Percentiles rank a stretch among this genome's conserved stretches.
Conservation (phyloP, 2,888 invertebrate genomes). For the Barypeithes pellucidus region DNA sequence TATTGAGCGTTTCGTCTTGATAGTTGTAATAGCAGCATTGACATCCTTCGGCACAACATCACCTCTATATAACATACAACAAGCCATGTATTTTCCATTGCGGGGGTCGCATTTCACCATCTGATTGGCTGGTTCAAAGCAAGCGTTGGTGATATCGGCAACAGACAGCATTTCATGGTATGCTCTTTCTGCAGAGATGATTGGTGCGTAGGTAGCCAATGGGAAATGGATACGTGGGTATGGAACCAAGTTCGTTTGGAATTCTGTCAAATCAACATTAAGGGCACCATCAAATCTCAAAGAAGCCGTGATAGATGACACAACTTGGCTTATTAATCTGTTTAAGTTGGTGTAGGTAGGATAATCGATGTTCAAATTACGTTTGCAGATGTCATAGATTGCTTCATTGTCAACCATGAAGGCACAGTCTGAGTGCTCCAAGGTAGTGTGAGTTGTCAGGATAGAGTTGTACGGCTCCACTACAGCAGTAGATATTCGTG, state of each 20-base stretch:
- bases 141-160: constrained; percentile 94
- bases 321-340: constrained; percentile 95
- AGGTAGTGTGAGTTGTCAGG: constrained; percentile 95
- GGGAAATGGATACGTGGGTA: constrained; percentile 98
- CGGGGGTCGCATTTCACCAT: constrained; percentile 96
- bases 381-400: constrained; percentile 93
- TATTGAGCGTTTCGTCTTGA: constrained; percentile 95
- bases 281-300: constrained; percentile 94
- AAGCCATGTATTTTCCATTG: constrained; percentile 95
- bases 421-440: constrained; percentile 96
- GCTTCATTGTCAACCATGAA: constrained; percentile 96
- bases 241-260: constrained; percentile 96
- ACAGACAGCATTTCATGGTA: constrained; percentile 94
- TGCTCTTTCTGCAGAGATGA: constrained; percentile 94
- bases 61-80: constrained; percentile 89
- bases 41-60: constrained; percentile 94
- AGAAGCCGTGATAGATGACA: constrained; percentile 93
- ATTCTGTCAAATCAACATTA: constrained; percentile 94
- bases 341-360: constrained; percentile 98
- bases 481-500: constrained; percentile 90
- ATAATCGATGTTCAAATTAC: constrained; percentile 95
- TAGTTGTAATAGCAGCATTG: constrained; percentile 94
- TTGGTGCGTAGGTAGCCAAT: constrained; percentile 92
- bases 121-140: constrained; percentile 97
- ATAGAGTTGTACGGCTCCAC: constrained; percentile 99